phyloP scores from a whole-genome alignment of 2,797 vertebrate species.

The Crotalus adamanteus region DNA sequence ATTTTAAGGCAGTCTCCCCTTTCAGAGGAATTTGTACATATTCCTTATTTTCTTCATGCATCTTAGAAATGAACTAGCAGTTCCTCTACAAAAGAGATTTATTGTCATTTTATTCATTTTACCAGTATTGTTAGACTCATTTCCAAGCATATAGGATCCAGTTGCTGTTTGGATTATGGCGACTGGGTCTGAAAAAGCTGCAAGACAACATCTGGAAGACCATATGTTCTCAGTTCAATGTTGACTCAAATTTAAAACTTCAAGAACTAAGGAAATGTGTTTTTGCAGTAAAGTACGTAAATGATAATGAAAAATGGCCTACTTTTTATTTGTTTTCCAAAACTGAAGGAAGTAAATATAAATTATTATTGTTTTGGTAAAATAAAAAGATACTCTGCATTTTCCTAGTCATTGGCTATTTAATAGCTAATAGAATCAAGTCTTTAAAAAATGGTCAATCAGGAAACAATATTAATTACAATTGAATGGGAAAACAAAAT shows the following conservation, averaged over 20 bases:
- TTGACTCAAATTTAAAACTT: not conserved
- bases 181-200: not conserved
- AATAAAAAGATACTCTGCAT: not conserved
- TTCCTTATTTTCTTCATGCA: not conserved
- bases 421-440: not conserved
- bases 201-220: not conserved
- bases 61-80: not conserved
- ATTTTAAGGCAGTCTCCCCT: not conserved
- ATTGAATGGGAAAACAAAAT: not conserved
- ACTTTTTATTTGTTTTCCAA: not conserved
- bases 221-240: not conserved
- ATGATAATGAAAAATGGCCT: not conserved
- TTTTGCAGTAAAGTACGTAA: not conserved
- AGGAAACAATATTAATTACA: not conserved
- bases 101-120: not conserved
- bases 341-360: not conserved
- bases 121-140: not conserved
- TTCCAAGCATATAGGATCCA: not conserved
- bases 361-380: not conserved
- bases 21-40: not conserved
- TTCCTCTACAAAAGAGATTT: not conserved
- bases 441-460: not conserved
- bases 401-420: not conserved
- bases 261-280: not conserved
- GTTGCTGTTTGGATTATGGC: not conserved